Evolutionary conservation across 2,113 vertebrate genomes (phyloP).

Genomic region (Indicator indicator): DNA sequence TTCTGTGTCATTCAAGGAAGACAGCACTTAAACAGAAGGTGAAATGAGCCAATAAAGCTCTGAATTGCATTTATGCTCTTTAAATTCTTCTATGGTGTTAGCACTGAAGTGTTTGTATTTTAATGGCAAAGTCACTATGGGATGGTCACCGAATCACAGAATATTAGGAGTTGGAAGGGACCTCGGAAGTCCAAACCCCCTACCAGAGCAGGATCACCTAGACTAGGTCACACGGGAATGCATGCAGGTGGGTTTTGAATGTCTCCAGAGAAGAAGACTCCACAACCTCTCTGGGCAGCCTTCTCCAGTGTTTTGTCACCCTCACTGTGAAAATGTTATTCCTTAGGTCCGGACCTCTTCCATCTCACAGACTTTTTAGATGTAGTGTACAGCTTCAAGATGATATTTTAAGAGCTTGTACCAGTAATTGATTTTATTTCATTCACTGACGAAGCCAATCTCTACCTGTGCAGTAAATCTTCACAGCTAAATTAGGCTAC

Average conservation of each 20-base stretch:
- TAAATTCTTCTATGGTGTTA: not conserved
- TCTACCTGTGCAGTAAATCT: not conserved
- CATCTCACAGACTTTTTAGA: not conserved
- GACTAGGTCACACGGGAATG: no score
- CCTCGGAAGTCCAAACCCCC: no score
- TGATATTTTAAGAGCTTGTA: not conserved
- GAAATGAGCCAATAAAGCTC: not conserved
- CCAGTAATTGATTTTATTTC: not conserved
- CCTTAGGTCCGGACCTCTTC: not conserved
- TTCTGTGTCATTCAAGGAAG: not conserved
- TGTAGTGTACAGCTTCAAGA: not conserved
- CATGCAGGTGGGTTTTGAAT: no score
- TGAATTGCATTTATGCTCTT: not conserved
- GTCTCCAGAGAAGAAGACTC: no score
- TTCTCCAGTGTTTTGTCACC: no score
- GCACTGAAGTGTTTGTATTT: not conserved
- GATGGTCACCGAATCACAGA: not conserved
- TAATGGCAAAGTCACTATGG: not conserved
- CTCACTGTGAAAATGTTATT: no score
- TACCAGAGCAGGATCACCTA: no score
- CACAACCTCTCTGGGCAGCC: no score
- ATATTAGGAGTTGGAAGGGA: no score
- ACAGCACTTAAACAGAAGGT: not conserved
- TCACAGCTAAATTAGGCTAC: not conserved
- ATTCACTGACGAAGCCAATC: not conserved